These are phyloP conservation scores for Xanthorhoe designata DNA, from an alignment of 2,888 invertebrate genomes.

Conservation along the genomic window DNA sequence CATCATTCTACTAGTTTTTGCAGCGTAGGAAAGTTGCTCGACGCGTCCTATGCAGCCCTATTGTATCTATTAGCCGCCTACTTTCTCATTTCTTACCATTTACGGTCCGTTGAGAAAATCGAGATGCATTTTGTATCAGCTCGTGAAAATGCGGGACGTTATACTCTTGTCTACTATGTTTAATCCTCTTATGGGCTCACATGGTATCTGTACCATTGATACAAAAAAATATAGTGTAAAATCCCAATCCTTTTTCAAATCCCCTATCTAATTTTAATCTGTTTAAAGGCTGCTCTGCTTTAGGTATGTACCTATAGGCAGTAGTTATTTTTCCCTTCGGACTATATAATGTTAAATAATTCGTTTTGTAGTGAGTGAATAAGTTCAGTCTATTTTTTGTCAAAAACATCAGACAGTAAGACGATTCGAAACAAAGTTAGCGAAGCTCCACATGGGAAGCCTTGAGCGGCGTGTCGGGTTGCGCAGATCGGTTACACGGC, in stretches of 20 bases:
- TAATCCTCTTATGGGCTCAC: constrained; percentile 45
- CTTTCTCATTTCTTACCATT: constrained; percentile 83
- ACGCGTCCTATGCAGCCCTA: constrained; percentile 79
- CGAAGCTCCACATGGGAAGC: constrained; percentile 78
- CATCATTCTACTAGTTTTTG: constrained; percentile 76
- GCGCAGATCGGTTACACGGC: constrained; percentile 71
- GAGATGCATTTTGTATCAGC: constrained; percentile 72
- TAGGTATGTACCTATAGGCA: too few species aligned
- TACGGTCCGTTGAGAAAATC: constrained; percentile 80
- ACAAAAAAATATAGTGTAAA: neutral
- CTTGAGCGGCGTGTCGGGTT: constrained; percentile 75
- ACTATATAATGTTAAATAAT: too few species aligned
- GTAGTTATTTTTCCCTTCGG: too few species aligned
- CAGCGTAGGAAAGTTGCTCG: constrained; percentile 74
- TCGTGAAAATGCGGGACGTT: constrained; percentile 62
- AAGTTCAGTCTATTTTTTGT: neutral
- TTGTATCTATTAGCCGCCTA: constrained; percentile 83
- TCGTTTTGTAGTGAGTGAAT: too few species aligned
- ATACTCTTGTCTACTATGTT: constrained; percentile 52
- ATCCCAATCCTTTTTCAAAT: neutral
- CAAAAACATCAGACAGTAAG: constrained; percentile 50
- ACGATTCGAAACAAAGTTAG: constrained; percentile 65
- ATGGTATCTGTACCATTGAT: neutral
- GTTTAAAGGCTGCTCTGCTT: too few species aligned
- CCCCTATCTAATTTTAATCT: neutral